A percentile compares a stretch with the other conserved stretches of the same genome.
Conservation (phyloP, 2,797 vertebrate genomes). For the Sebastes alutus region DNA sequence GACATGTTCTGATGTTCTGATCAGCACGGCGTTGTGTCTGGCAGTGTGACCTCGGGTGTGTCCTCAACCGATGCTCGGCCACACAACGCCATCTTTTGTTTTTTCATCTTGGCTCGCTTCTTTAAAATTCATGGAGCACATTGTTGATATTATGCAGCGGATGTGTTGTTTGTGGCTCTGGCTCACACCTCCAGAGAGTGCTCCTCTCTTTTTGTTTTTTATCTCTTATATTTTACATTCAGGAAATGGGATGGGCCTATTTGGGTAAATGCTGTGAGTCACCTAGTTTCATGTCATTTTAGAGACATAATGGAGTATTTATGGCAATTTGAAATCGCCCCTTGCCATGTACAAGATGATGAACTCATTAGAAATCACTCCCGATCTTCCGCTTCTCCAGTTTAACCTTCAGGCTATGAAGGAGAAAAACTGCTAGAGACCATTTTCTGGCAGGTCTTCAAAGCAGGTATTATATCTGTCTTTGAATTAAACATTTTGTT, state of each 20-base stretch:
- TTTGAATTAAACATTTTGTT: conserved; percentile 19
- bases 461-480: conserved; percentile 4
- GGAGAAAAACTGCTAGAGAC: not conserved
- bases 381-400: conserved; percentile 1
- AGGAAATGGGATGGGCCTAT: conserved; percentile 17
- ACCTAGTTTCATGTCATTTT: conserved; percentile 40
- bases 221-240: conserved; percentile 14
- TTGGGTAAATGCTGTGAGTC: conserved; percentile 41
- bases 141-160: conserved; percentile 23
- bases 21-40: conserved; percentile 14
- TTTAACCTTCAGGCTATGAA: conserved; percentile 42
- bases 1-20: conserved; percentile 40
- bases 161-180: conserved; percentile 13
- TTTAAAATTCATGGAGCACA: conserved; percentile 23
- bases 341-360: conserved; percentile 42
- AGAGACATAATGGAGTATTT: conserved; percentile 51
- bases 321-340: conserved; percentile 47
- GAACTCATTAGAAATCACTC: conserved; percentile 62
- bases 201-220: not conserved
- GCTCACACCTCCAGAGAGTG: conserved; percentile 13
- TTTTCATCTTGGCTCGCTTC: not conserved
- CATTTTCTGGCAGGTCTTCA: conserved; percentile 25
- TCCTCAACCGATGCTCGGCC: not conserved
- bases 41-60: conserved; percentile 26
- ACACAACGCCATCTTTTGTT: conserved; percentile 5